Percentiles rank a stretch among this genome's conserved stretches.
These are phyloP conservation scores for Ophiodon elongatus DNA, from an alignment of 2,113 vertebrate species.

Conservation along the genomic window DNA sequence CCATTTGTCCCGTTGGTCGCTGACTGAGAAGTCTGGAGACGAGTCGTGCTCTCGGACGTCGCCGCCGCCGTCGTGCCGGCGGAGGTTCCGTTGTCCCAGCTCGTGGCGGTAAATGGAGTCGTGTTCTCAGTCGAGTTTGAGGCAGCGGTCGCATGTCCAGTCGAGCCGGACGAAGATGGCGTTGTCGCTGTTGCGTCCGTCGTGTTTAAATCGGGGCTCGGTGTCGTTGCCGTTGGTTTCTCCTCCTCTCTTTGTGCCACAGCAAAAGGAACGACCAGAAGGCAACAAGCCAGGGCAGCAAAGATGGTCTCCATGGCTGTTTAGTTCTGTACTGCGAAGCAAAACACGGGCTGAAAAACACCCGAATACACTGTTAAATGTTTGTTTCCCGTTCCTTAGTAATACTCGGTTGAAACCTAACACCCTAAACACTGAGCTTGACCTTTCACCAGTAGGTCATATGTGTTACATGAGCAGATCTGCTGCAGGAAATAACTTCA, in stretches of 20 bases:
- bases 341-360: slow-evolving; percentile 13
- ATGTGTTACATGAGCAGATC: neutral
- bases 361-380: neutral
- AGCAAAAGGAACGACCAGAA: slow-evolving; percentile 49
- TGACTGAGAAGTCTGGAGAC: slow-evolving; percentile 14
- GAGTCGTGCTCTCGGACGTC: slow-evolving; percentile 39
- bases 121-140: slow-evolving; percentile 6
- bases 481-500: neutral
- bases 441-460: neutral
- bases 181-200: neutral
- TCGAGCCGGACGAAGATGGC: slow-evolving; percentile 14
- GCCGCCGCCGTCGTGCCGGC: neutral
- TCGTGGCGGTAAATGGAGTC: slow-evolving; percentile 22
- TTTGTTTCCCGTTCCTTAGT: neutral
- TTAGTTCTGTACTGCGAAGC: slow-evolving; percentile 38
- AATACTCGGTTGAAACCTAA: neutral
- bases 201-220: slow-evolving; percentile 9
- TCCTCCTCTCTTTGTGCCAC: slow-evolving; percentile 7
- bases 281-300: slow-evolving; percentile 32
- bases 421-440: neutral
- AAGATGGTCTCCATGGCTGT: slow-evolving; percentile 53
- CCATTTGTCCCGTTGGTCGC: slow-evolving; percentile 22
- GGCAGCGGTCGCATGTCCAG: neutral
- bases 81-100: neutral
- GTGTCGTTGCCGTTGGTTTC: neutral